A percentile compares a stretch with the other conserved stretches of the same genome.
These are phyloP conservation scores for Mayetiola destructor DNA, from an alignment of 2,888 invertebrate species.

Conservation along the genomic window DNA sequence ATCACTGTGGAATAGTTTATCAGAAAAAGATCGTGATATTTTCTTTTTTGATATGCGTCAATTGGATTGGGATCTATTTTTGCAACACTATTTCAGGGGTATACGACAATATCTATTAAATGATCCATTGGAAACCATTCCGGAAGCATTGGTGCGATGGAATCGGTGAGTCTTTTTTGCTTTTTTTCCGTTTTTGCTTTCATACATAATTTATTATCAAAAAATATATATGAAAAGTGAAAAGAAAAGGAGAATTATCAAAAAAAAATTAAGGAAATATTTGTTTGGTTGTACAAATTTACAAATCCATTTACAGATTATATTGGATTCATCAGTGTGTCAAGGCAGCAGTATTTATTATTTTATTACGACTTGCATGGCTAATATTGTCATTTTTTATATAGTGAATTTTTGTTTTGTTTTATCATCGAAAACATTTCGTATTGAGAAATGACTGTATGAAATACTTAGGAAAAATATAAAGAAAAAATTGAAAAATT, in stretches of 20 bases:
- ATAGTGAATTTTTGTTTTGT: not conserved
- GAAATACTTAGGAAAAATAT: no score
- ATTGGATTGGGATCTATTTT: conserved; percentile 59
- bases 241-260: not conserved
- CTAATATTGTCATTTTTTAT: conserved; percentile 19
- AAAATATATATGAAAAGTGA: not conserved
- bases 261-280: conserved; percentile 8
- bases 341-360: conserved; percentile 28
- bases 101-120: conserved; percentile 63
- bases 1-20: conserved; percentile 42
- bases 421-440: no score
- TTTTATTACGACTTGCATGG: conserved; percentile 23
- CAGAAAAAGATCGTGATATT: conserved; percentile 42
- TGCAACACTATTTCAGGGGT: conserved; percentile 52
- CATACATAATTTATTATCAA: not conserved
- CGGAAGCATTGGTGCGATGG: conserved; percentile 48
- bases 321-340: conserved; percentile 37
- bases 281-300: conserved; percentile 14
- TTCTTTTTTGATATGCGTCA: conserved; percentile 59
- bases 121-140: conserved; percentile 60
- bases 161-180: conserved; percentile 32
- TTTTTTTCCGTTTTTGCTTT: not conserved
- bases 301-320: conserved; percentile 35
- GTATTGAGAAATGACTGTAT: no score
- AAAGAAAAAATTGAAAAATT: no score